These are phyloP conservation scores for Gymnoscelis rufifasciata DNA, from an alignment of 2,888 invertebrate species.

Conservation along the genomic window DNA sequence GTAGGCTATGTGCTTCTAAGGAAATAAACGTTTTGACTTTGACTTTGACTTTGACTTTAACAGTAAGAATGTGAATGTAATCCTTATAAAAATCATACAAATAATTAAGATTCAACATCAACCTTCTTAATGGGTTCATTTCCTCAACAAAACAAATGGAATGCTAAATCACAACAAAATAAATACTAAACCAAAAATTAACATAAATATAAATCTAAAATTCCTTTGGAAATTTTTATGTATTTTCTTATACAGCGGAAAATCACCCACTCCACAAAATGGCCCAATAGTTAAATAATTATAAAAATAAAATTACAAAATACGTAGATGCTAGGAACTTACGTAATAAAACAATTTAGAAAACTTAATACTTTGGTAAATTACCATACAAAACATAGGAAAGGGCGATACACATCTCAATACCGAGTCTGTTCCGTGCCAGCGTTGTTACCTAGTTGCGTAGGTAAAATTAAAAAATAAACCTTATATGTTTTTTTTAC, in stretches of 20 bases:
- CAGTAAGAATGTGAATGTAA: too few species aligned
- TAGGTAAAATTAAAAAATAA: too few species aligned
- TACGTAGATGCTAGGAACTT: slow-evolving; percentile 30
- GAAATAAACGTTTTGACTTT: too few species aligned
- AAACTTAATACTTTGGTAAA: slow-evolving; percentile 48
- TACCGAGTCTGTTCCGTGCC: background rate
- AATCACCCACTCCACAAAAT: background rate
- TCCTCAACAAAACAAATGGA: background rate
- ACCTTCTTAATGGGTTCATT: background rate
- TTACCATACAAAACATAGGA: background rate
- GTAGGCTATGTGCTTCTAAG: too few species aligned
- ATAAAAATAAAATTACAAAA: background rate
- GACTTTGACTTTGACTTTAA: too few species aligned
- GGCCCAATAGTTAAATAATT: slow-evolving; percentile 1
- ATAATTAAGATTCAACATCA: too few species aligned
- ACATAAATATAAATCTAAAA: background rate
- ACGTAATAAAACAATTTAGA: slow-evolving; percentile 4
- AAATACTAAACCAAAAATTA: background rate
- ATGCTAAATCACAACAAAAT: background rate
- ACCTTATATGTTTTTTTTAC: too few species aligned
- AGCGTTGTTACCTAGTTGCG: too few species aligned
- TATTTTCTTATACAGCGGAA: background rate
- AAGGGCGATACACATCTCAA: background rate
- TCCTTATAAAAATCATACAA: too few species aligned
- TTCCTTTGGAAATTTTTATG: too few species aligned